A percentile compares a stretch with the other conserved stretches of the same genome.
These are phyloP conservation scores for Mustelus asterias DNA, from an alignment of 2,113 vertebrate species.

Conservation along the genomic window DNA sequence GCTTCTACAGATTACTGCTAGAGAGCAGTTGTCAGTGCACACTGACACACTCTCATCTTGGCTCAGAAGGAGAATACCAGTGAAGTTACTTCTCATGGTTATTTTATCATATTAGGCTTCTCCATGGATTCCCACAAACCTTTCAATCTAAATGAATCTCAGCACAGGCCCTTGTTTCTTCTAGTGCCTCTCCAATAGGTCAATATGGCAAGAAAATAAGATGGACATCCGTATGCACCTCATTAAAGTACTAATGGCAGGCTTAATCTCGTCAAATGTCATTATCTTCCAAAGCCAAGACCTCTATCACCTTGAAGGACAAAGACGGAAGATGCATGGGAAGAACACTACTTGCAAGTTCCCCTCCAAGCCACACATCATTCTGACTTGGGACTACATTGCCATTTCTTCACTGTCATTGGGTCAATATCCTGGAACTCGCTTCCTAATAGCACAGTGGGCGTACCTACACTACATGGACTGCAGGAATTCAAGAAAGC, in stretches of 20 bases:
- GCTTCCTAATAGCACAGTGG: too few relatives aligned
- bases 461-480: too few relatives aligned
- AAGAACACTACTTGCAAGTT: too few relatives aligned
- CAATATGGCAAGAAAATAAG: neutral
- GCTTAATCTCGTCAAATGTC: neutral
- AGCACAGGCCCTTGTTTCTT: neutral
- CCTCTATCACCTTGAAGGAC: too few relatives aligned
- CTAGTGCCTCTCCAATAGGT: neutral
- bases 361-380: too few relatives aligned
- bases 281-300: neutral
- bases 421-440: too few relatives aligned
- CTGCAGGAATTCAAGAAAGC: too few relatives aligned
- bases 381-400: too few relatives aligned
- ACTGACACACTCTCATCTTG: neutral
- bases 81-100: neutral
- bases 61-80: neutral
- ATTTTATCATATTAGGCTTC: neutral
- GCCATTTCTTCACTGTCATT: too few relatives aligned
- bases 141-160: neutral
- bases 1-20: neutral
- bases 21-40: neutral
- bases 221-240: neutral
- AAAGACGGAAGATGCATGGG: too few relatives aligned
- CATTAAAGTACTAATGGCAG: neutral
- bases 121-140: neutral